phyloP scores from a whole-genome alignment of 2,113 vertebrate species.

The Pangasianodon gigas region DNA sequence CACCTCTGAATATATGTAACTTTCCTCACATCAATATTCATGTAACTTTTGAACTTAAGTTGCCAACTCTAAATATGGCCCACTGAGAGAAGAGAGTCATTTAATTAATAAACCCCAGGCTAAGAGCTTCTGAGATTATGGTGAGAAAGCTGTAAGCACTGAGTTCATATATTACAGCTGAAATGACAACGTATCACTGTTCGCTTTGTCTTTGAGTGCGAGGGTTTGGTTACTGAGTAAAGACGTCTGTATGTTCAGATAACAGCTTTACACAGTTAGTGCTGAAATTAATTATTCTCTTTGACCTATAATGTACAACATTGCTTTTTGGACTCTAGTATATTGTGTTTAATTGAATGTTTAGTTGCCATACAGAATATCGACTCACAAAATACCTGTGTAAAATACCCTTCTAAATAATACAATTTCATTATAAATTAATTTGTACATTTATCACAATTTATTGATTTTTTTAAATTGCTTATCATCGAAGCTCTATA shows the following conservation, averaged over 20 bases:
- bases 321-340: background rate
- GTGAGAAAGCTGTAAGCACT: background rate
- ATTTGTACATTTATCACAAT: background rate
- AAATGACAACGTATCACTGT: background rate
- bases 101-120: background rate
- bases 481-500: no score
- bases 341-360: background rate
- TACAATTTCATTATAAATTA: background rate
- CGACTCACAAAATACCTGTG: background rate
- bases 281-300: background rate
- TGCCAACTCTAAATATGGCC: background rate
- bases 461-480: background rate
- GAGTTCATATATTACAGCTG: background rate
- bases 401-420: background rate
- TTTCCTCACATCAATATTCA: background rate
- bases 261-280: background rate
- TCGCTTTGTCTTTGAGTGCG: background rate
- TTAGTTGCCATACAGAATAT: background rate
- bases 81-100: background rate
- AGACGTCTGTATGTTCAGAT: background rate
- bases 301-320: background rate
- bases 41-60: background rate
- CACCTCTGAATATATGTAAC: background rate
- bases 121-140: background rate
- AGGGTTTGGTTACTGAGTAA: background rate